These are phyloP conservation scores for Leptopilina boulardi DNA, from an alignment of 1,140 invertebrate genomes.

Conservation along the genomic window DNA sequence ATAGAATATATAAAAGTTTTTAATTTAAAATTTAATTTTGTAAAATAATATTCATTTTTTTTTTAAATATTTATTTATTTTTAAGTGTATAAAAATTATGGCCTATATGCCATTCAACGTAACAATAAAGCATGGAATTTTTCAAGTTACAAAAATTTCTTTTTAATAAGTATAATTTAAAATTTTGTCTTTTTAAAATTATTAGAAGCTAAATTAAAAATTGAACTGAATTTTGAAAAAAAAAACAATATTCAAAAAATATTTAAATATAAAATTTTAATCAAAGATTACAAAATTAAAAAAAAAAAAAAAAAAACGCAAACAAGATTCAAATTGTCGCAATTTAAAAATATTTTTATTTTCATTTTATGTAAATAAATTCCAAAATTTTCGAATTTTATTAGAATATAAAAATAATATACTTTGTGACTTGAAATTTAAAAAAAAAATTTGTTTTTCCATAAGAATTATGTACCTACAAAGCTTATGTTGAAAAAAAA, in stretches of 20 bases:
- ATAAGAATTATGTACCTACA: not conserved
- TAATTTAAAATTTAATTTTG: not conserved
- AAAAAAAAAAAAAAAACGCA: too few species aligned
- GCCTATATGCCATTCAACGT: not conserved
- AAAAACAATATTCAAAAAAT: too few species aligned
- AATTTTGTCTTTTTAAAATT: too few species aligned
- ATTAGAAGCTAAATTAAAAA: too few species aligned
- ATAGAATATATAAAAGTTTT: not conserved
- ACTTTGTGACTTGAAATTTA: not conserved
- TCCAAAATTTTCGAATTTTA: not conserved
- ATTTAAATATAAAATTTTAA: too few species aligned
- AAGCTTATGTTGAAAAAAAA: not conserved
- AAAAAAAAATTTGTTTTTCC: not conserved
- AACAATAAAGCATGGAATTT: not conserved
- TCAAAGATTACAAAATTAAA: too few species aligned
- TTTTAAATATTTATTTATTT: not conserved
- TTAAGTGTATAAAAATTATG: not conserved
- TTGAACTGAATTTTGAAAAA: too few species aligned
- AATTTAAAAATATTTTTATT: slow-evolving; percentile 9
- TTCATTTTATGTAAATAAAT: not conserved
- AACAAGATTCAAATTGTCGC: too few species aligned
- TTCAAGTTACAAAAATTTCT: slow-evolving; percentile 2
- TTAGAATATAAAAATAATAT: not conserved
- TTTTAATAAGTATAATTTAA: too few species aligned
- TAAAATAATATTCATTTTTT: slow-evolving; percentile 1